Conservation (phyloP, 1,140 invertebrate genomes). For the Phocides pigmalion region DNA sequence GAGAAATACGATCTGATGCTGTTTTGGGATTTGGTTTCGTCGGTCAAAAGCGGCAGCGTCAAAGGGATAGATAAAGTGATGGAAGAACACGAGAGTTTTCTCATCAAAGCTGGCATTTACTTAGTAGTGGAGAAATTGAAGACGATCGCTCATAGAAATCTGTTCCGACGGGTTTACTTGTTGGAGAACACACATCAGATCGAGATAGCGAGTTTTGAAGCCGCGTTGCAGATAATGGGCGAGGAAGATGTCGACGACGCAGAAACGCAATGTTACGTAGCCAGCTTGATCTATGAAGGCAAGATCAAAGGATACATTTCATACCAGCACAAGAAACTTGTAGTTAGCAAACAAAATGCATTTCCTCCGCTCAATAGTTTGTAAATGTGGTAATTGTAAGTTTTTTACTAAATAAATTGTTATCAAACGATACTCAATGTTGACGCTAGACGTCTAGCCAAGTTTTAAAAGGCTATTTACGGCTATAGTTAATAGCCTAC, state of each 20-base stretch:
- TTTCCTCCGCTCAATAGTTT: conserved; percentile 91
- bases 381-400: conserved; percentile 40
- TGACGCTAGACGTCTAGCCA: not conserved
- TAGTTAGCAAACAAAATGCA: conserved; percentile 98
- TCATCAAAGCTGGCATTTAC: conserved; percentile 98
- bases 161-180: conserved; percentile 97
- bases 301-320: conserved; percentile 99
- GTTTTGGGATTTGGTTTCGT: conserved; percentile 94
- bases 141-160: conserved; percentile 96
- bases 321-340: conserved; percentile 97
- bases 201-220: conserved; percentile 92
- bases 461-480: no score
- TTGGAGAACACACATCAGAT: conserved; percentile 96
- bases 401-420: not conserved
- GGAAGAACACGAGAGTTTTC: conserved; percentile 94
- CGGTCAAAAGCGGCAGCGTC: conserved; percentile 95
- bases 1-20: conserved; percentile 95
- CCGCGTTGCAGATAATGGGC: conserved; percentile 91
- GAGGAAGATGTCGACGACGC: conserved; percentile 95
- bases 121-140: conserved; percentile 98
- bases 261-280: conserved; percentile 97
- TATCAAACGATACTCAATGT: not conserved
- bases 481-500: no score
- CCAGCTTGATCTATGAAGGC: conserved; percentile 97
- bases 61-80: conserved; percentile 93